phyloP scores from a whole-genome alignment of 2,888 invertebrate genomes.

The Exephanes ischioxanthus region DNA sequence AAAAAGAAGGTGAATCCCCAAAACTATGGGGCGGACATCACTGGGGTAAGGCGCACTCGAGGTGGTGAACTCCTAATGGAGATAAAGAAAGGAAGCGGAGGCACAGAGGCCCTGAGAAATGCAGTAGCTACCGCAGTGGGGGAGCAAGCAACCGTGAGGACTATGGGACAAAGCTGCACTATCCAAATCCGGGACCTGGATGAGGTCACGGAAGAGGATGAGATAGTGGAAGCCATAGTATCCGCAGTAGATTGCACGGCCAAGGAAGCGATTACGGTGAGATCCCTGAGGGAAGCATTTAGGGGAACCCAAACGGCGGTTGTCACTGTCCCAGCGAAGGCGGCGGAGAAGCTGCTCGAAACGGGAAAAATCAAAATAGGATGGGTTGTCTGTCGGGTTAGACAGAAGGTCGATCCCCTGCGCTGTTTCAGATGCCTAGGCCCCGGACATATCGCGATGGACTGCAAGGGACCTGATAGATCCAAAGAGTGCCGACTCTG shows the following conservation, averaged over 20 bases:
- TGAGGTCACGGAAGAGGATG: slow-evolving; percentile 6
- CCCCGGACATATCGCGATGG: slow-evolving; percentile 16
- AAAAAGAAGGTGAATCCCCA: too few species aligned
- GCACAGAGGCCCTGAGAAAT: too few species aligned
- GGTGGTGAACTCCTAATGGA: too few species aligned
- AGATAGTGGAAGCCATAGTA: neutral
- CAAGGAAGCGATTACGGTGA: neutral
- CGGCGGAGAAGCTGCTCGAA: neutral
- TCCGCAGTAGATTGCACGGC: neutral
- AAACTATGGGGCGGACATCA: too few species aligned
- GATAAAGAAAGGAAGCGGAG: too few species aligned
- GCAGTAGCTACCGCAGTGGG: too few species aligned
- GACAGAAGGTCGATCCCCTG: slow-evolving; percentile 38
- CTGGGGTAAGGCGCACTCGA: too few species aligned
- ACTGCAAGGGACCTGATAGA: slow-evolving; percentile 51
- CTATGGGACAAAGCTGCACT: too few species aligned
- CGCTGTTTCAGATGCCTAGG: slow-evolving; percentile 12
- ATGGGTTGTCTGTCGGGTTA: slow-evolving; percentile 61
- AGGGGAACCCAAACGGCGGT: slow-evolving; percentile 3
- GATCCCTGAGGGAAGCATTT: neutral
- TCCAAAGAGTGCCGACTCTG: too few species aligned
- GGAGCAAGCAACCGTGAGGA: too few species aligned
- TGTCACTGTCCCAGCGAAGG: neutral
- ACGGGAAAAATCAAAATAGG: slow-evolving; percentile 19
- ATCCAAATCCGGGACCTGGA: slow-evolving; percentile 43